A percentile compares a stretch with the other conserved stretches of the same genome.
phyloP scores from a whole-genome alignment of 2,797 vertebrate genomes.

The Aeoliscus strigatus region DNA sequence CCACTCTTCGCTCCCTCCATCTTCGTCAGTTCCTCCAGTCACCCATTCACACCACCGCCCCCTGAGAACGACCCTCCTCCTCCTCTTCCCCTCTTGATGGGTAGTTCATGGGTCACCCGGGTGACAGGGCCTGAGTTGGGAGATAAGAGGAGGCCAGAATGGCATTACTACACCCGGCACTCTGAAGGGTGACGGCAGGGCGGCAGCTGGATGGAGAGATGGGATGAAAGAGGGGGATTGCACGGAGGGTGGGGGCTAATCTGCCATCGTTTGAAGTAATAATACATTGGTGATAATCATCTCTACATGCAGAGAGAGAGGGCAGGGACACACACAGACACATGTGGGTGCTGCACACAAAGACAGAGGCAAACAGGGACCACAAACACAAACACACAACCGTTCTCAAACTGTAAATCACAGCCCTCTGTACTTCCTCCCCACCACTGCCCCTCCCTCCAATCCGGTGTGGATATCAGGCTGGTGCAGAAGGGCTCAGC shows the following conservation, averaged over 20 bases:
- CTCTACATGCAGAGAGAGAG: slow-evolving; percentile 44
- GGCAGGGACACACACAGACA: slow-evolving; percentile 26
- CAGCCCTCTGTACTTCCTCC: slow-evolving; percentile 51
- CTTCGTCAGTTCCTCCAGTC: slow-evolving; percentile 13
- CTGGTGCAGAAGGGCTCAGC: slow-evolving; percentile 71
- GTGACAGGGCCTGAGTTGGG: slow-evolving; percentile 70
- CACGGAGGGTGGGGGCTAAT: slow-evolving; percentile 55
- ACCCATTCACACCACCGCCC: slow-evolving; percentile 19
- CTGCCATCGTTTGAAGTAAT: slow-evolving; percentile 67
- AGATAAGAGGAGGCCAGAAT: slow-evolving; percentile 73
- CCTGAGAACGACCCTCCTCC: slow-evolving; percentile 16
- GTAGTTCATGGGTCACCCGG: slow-evolving; percentile 67
- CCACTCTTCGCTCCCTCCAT: slow-evolving; percentile 3
- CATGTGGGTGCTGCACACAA: slow-evolving; percentile 32
- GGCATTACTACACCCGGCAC: slow-evolving; percentile 65
- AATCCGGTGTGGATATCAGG: slow-evolving; percentile 71
- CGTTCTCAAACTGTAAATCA: slow-evolving; percentile 65
- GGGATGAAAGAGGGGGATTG: slow-evolving; percentile 37
- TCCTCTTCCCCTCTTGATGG: slow-evolving; percentile 39
- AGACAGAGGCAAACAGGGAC: slow-evolving; percentile 42
- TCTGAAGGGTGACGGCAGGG: slow-evolving; percentile 55
- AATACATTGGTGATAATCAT: slow-evolving; percentile 65
- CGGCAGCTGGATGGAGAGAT: slow-evolving; percentile 46
- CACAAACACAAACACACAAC: slow-evolving; percentile 51
- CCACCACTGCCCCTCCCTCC: slow-evolving; percentile 51